A percentile compares a stretch with the other conserved stretches of the same genome.
These are phyloP conservation scores for Coracias cyanogaster DNA, from an alignment of 2,797 vertebrate genomes.

Conservation along the genomic window DNA sequence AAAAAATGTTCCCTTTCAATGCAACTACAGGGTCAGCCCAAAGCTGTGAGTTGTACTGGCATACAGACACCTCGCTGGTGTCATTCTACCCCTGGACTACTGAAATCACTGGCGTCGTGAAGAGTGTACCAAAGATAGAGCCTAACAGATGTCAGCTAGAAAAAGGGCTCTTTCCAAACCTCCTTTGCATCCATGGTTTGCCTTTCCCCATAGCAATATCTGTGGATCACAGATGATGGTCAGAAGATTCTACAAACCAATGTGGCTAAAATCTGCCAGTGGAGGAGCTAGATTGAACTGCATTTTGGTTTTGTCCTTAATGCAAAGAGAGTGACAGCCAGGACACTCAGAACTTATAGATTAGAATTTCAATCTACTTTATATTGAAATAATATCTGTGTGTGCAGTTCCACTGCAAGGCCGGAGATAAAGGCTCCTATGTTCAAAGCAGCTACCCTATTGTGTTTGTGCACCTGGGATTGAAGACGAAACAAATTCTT, in stretches of 20 bases:
- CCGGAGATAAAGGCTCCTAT: background rate
- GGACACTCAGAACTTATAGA: background rate
- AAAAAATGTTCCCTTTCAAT: background rate
- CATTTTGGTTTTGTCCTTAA: background rate
- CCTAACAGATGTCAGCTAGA: background rate
- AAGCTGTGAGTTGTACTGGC: background rate
- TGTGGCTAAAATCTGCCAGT: background rate
- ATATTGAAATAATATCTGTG: background rate
- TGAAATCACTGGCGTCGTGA: background rate
- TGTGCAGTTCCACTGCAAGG: background rate
- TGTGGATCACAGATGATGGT: background rate
- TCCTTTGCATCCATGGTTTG: background rate
- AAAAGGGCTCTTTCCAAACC: background rate
- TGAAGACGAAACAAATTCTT: background rate
- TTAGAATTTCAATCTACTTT: background rate
- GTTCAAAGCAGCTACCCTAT: background rate
- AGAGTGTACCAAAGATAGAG: background rate
- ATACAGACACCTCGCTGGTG: background rate
- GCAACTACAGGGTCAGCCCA: background rate
- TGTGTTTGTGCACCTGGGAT: background rate
- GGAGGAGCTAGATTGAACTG: background rate
- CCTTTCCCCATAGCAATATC: background rate
- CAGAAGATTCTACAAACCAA: background rate
- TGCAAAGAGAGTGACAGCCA: background rate
- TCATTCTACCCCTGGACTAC: background rate